phyloP scores from a whole-genome alignment of 2,797 vertebrate species.

The Rhadinocentrus ornatus region DNA sequence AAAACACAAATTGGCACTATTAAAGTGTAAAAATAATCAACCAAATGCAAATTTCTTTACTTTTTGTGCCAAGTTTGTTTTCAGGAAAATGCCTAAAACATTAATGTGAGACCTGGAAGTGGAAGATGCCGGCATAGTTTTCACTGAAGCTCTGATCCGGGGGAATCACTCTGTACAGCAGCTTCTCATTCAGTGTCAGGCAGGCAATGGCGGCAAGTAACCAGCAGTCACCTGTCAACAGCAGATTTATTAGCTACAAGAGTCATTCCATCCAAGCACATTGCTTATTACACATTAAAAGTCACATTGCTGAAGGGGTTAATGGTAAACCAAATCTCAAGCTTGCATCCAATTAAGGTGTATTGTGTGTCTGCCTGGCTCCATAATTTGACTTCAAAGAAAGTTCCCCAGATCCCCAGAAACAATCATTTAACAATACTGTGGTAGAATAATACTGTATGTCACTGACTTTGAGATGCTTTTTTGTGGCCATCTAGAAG shows the following conservation, averaged over 20 bases:
- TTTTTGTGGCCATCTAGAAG: not conserved
- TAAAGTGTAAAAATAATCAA: not conserved
- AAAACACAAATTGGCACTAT: no score
- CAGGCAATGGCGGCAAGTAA: conserved; percentile 95
- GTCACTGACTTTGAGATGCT: not conserved
- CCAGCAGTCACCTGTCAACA: conserved; percentile 88
- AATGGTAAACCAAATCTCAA: not conserved
- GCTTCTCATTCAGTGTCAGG: conserved; percentile 88
- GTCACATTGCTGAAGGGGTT: conserved; percentile 7
- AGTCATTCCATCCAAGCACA: conserved; percentile 15
- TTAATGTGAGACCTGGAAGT: conserved; percentile 83
- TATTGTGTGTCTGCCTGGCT: not conserved
- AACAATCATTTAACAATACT: not conserved
- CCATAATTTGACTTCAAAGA: not conserved
- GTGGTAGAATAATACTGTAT: not conserved
- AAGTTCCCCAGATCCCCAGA: not conserved
- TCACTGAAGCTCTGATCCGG: conserved; percentile 87
- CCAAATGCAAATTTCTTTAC: not conserved
- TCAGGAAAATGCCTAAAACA: not conserved
- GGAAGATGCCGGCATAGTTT: conserved; percentile 95
- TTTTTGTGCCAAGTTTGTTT: not conserved
- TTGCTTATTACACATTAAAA: not conserved
- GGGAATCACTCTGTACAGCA: conserved; percentile 91
- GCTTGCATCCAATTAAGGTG: not conserved
- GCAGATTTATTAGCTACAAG: conserved; percentile 35